Base-by-base conservation (phyloP, 2,113 vertebrate genomes). In the Paramisgurnus dabryanus region DNA sequence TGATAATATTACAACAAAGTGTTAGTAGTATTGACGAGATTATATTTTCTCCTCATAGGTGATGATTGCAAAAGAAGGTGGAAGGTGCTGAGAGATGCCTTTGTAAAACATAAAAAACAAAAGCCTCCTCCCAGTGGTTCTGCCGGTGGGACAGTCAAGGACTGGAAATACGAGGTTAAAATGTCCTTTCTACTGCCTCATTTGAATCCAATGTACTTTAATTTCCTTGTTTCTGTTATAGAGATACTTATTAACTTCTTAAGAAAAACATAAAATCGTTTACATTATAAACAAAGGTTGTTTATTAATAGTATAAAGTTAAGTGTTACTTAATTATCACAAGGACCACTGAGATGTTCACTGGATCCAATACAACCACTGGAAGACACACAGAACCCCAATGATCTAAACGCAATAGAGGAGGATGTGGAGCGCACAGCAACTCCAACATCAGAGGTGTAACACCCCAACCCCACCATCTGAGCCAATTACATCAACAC, bases 61-160 rank as follows among this genome's bases (percentile, higher is more conserved):
- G 27, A 63, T 39, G 60, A 63, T 34, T 39, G 60, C 27, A 63
- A 63, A 34, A 27, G 22, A 27, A 61, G 60, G 22, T 61, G 60
- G 60, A 27, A 10, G 7, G 6, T 60, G 6, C 57, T n/a, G n/a
- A 60, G 57, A 60, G 57, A 60, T 60, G 57, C 57, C n/a, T 61
- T 61, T 61, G 60, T 61, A 61, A 61, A 27, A 10, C 18, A 27
- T 61, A 61, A 61, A 61, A 61, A 61, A 27, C 60, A 61, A 61
- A 61, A 61, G 60, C 8, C 22, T 27, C 18, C 22, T 22, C 60
- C 18, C 18, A 61, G 60, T 61, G 60, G 60, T 4, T 61, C 60
- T 61, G 60, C 60, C 1, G 60, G 60, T 61, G 60, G 60, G 7
- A 50, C 49, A 10, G 49, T 50, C 6, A 50, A 61, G 60, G 60